Percentiles rank a stretch among this genome's conserved stretches.
Evolutionary conservation across 2,888 invertebrate species (phyloP).

Genomic region (Siphonodentalium dalli): DNA sequence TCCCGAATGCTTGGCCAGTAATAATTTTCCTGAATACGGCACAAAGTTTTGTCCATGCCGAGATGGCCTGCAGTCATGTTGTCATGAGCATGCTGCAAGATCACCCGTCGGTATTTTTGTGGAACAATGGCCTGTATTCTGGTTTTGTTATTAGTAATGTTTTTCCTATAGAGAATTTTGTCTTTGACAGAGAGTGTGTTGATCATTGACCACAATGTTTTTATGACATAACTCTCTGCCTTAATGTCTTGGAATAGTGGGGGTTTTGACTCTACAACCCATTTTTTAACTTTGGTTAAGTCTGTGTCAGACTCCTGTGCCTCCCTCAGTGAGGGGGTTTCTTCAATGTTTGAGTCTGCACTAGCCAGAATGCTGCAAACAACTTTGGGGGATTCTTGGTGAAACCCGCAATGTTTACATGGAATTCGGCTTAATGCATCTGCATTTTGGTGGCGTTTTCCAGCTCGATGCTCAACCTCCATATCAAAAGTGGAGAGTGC

Average conservation of each 20-base stretch:
- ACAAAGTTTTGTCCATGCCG: background rate
- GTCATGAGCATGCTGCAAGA: constrained; percentile 5
- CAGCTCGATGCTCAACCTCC: constrained; percentile 1
- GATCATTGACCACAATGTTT: constrained; percentile 6
- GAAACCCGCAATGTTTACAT: constrained; percentile 4
- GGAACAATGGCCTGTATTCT: constrained; percentile 4
- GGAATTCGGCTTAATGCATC: constrained; percentile 5
- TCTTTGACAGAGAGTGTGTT: background rate
- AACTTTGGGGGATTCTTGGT: background rate
- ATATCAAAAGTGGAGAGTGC: background rate
- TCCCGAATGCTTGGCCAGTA: constrained; percentile 6
- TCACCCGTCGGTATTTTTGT: background rate
- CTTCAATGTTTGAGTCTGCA: background rate
- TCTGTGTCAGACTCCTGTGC: background rate
- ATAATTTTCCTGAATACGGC: background rate
- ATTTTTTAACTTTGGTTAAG: too few species aligned
- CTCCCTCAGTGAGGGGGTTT: background rate
- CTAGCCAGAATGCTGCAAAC: too few species aligned
- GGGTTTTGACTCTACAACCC: background rate
- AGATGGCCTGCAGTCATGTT: constrained; percentile 1
- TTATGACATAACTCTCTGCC: background rate
- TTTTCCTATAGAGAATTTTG: constrained; percentile 1
- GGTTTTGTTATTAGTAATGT: background rate
- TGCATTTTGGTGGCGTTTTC: constrained; percentile 3
- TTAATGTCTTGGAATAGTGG: background rate